Conservation (phyloP, 2,113 vertebrate species). For the Pelvicachromis taeniatus region DNA sequence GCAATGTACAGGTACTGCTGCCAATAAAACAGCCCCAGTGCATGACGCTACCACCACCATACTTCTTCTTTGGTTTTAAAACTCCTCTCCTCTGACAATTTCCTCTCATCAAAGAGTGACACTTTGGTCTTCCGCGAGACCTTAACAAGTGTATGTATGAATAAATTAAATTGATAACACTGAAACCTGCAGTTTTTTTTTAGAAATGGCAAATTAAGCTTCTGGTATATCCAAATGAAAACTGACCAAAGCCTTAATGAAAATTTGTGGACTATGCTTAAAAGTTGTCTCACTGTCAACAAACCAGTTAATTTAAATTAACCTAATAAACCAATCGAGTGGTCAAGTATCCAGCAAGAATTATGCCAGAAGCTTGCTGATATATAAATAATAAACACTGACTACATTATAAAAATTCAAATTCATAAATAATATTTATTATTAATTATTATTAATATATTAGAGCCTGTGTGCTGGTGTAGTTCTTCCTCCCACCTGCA, state of each 20-base stretch:
- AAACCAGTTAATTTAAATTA: not conserved
- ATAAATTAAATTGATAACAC: not conserved
- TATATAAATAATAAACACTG: not conserved
- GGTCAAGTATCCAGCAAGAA: not conserved
- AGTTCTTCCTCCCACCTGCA: no score
- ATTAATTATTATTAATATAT: not conserved
- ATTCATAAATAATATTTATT: not conserved
- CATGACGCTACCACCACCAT: not conserved
- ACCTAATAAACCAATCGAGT: not conserved
- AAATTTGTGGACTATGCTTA: not conserved
- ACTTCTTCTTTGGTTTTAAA: not conserved
- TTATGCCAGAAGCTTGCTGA: not conserved
- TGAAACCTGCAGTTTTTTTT: not conserved
- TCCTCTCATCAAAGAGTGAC: no score
- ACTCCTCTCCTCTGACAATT: no score
- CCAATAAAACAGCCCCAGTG: not conserved
- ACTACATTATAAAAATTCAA: not conserved
- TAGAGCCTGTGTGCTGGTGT: no score
- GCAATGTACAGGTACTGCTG: not conserved
- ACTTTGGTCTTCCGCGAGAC: no score
- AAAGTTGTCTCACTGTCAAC: not conserved
- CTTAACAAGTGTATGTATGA: no score
- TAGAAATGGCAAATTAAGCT: not conserved
- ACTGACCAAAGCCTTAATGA: not conserved
- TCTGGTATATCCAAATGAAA: not conserved